Evolutionary conservation across 2,888 invertebrate genomes (phyloP), one percentile per base, ranked within the genome.

Genomic region (Xanthorhoe spadicearia): DNA sequence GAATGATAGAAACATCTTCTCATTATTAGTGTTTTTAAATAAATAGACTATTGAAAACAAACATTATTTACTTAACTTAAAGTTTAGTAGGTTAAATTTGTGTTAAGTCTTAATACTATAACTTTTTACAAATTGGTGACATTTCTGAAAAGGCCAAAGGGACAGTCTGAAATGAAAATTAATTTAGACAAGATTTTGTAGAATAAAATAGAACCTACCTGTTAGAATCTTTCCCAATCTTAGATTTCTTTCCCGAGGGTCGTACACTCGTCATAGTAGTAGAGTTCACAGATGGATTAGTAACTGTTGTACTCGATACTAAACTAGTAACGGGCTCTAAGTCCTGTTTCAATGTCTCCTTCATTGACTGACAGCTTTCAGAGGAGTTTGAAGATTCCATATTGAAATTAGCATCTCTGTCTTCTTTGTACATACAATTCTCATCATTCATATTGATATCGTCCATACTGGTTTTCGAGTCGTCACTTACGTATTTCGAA

Each of bases 361-460:
- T 93, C 86, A 90, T 84, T 19, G 93, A 93, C 53, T 93, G 91
- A 77, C 90, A 90, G 69, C 93, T 93, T 71, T 93, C 93, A 0
- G 93, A 93, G 0, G 93, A 93, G 68, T 92, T 93, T 46, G 93
- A 93, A 7, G 91, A 92, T 73, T 93, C 93, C 90, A 93, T 92
- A 74, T 92, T 92, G 74, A 83, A 93, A 74, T 92, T 93, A 23
- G 91, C 84, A 81, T 92, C 92, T 68, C 92, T 87, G 59, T 92
- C 92, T 64, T 92, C 90, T 77, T 92, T 92, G 68, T 87, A 90
- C 84, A 91, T 87, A 72, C 90, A 91, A 74, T 90, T 91, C 65
- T 92, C 93, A 70, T 93, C 93, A 80, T 90, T 92, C 68, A 89
- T 83, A 74, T 86, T 88, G n/a, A 85, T 86, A 80, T 93, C 93